Conservation (phyloP, 2,888 invertebrate species). For the Erpobdella octoculata region DNA sequence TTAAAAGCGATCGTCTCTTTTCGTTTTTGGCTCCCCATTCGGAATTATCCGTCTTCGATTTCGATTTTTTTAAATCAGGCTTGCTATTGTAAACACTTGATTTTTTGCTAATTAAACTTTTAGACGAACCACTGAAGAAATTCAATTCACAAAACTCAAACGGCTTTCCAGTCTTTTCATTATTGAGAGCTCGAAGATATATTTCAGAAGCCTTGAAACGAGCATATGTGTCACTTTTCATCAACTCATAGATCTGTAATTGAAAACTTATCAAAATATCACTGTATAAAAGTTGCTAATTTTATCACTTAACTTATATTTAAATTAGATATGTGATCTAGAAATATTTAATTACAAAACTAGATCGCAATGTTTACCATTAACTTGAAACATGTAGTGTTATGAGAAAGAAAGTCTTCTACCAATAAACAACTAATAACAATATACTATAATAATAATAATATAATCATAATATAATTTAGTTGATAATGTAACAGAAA, state of each 20-base stretch:
- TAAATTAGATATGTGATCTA: neutral
- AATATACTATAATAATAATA: too few relatives aligned
- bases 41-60: neutral
- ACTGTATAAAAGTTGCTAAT: neutral
- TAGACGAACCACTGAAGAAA: too few relatives aligned
- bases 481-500: too few relatives aligned
- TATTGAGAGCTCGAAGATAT: neutral
- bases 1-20: neutral
- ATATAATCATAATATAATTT: too few relatives aligned
- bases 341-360: neutral
- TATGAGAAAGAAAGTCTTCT: too few relatives aligned
- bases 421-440: too few relatives aligned
- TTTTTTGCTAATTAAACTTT: too few relatives aligned
- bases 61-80: neutral
- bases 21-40: too few relatives aligned
- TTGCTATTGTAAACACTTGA: neutral
- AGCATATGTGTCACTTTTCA: constrained; percentile 8
- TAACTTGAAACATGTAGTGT: too few relatives aligned
- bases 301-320: neutral
- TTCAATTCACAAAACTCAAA: too few relatives aligned
- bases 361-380: too few relatives aligned
- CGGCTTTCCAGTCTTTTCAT: constrained; percentile 1
- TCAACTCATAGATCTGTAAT: neutral
- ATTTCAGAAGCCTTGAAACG: constrained; percentile 14
- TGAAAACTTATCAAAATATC: neutral